These are phyloP conservation scores for Formica selysi DNA, from an alignment of 1,140 invertebrate species.

Conservation along the genomic window DNA sequence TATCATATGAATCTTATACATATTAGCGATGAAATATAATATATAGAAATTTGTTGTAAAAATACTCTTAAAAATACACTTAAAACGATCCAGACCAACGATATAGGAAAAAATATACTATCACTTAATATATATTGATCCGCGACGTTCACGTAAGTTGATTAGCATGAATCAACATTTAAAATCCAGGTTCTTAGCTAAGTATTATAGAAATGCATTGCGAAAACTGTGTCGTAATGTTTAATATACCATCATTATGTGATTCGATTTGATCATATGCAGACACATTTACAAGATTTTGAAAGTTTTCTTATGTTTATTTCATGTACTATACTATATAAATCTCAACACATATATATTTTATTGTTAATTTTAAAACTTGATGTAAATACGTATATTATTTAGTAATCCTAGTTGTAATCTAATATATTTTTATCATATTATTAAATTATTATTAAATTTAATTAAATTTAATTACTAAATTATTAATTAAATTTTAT, in stretches of 20 bases:
- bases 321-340: neutral
- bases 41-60: neutral
- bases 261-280: neutral
- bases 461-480: too few relatives aligned
- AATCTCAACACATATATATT: neutral
- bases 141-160: neutral
- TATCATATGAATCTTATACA: too few relatives aligned
- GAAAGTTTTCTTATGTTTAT: neutral
- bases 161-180: slow-evolving; percentile 26
- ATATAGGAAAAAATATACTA: neutral
- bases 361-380: neutral
- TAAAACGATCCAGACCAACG: neutral
- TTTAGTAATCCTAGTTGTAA: neutral
- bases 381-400: neutral
- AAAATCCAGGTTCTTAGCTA: neutral
- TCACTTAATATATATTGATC: neutral
- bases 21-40: too few relatives aligned
- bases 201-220: neutral
- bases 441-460: neutral
- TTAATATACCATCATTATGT: neutral
- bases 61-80: neutral
- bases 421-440: neutral
- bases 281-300: slow-evolving; percentile 4
- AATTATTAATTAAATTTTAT: too few relatives aligned
- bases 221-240: neutral